phyloP scores from a whole-genome alignment of 2,797 vertebrate genomes.

The Siniperca scherzeri region DNA sequence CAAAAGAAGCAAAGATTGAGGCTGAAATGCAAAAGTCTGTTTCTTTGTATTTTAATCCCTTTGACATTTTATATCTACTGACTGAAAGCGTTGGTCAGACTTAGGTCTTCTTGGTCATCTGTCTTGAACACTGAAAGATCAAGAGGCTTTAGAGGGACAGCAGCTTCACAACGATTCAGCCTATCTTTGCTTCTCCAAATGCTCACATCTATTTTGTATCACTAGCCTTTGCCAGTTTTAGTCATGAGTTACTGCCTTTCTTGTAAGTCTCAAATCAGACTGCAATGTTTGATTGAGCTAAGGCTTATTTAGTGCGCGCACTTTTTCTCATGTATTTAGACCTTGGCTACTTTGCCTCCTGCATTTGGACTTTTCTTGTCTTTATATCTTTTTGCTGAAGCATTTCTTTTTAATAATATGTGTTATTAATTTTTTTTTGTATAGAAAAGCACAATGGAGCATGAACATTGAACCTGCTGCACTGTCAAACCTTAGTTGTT shows the following conservation, averaged over 20 bases:
- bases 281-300: conserved; percentile 25
- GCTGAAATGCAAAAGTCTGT: conserved; percentile 28
- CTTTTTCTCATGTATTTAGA: conserved; percentile 8
- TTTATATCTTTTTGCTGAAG: background rate
- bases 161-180: conserved; percentile 47
- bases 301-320: background rate
- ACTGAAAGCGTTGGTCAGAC: conserved; percentile 56
- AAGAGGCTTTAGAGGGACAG: conserved; percentile 41
- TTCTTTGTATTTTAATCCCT: conserved; percentile 51
- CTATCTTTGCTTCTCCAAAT: conserved; percentile 39
- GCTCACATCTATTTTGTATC: conserved; percentile 54
- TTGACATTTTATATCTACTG: conserved; percentile 53
- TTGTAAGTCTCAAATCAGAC: conserved; percentile 16
- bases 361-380: conserved; percentile 4
- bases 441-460: conserved; percentile 2
- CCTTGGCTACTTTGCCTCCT: background rate
- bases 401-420: background rate
- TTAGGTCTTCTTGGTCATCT: conserved; percentile 47
- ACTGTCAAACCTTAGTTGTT: background rate
- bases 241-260: conserved; percentile 26
- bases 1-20: conserved; percentile 27
- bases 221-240: background rate
- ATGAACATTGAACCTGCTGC: background rate
- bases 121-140: conserved; percentile 46
- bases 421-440: background rate